Percentiles rank a stretch among this genome's conserved stretches.
phyloP scores from a whole-genome alignment of 2,113 vertebrate species.

The Stegastes partitus region DNA sequence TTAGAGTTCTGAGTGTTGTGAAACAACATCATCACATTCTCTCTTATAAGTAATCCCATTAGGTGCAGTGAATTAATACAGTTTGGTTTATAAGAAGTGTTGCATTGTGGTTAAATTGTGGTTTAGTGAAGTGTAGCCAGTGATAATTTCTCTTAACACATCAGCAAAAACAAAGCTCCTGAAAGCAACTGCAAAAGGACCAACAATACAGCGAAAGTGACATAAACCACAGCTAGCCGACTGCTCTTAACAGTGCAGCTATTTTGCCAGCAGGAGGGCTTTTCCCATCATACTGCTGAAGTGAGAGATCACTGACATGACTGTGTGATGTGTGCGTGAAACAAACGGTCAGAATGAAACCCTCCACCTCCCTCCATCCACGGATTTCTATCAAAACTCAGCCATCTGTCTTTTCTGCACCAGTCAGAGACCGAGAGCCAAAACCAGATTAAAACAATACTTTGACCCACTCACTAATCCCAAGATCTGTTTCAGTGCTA shows the following conservation, averaged over 20 bases:
- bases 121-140: no score
- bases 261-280: background rate
- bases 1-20: no score
- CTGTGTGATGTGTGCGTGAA: conserved; percentile 2
- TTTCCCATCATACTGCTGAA: background rate
- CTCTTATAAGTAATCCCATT: no score
- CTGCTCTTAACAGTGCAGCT: background rate
- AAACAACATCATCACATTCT: no score
- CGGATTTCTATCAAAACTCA: conserved; percentile 45
- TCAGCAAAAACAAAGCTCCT: no score
- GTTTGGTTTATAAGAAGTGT: no score
- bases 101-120: no score
- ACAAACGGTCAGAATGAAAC: conserved; percentile 1
- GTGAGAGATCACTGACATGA: conserved; percentile 15
- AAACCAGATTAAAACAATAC: conserved; percentile 73
- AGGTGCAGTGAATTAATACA: no score
- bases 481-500: conserved; percentile 48
- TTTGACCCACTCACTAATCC: conserved; percentile 69
- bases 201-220: no score
- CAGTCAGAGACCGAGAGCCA: conserved; percentile 32
- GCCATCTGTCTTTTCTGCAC: conserved; percentile 67
- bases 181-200: no score
- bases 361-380: background rate
- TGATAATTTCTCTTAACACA: no score
- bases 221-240: no score